Conservation (phyloP, 2,797 vertebrate genomes). For the Chloroceryle amazona region DNA sequence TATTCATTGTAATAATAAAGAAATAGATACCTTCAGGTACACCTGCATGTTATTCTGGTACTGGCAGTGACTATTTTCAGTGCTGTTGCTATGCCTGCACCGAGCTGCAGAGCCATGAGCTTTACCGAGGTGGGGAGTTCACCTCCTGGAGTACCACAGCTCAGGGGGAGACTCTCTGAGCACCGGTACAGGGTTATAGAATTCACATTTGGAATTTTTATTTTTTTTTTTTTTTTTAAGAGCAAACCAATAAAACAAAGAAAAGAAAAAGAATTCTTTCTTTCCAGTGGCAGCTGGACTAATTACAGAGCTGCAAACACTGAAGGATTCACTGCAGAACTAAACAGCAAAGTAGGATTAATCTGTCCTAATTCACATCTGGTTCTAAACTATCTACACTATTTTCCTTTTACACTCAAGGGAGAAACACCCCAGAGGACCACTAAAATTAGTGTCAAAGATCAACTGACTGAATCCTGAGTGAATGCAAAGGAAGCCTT, state of each 20-base stretch:
- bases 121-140: not conserved
- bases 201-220: not conserved
- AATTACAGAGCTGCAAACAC: not conserved
- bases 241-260: not conserved
- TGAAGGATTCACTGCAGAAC: not conserved
- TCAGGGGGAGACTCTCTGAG: fast-evolving
- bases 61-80: not conserved
- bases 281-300: not conserved
- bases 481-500: not conserved
- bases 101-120: not conserved
- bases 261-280: not conserved
- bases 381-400: not conserved
- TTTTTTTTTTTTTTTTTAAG: too few relatives aligned
- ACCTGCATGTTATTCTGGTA: fast-evolving
- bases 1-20: not conserved
- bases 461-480: not conserved
- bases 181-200: fast-evolving
- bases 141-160: not conserved
- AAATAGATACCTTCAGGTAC: not conserved
- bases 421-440: not conserved
- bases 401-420: not conserved
- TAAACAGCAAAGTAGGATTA: not conserved
- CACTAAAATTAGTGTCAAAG: not conserved
- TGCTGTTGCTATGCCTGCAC: not conserved
- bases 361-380: not conserved